Evolutionary conservation across 2,113 vertebrate genomes (phyloP), one percentile per base, ranked within the genome.

Genomic region (Atrichornis clamosus): DNA sequence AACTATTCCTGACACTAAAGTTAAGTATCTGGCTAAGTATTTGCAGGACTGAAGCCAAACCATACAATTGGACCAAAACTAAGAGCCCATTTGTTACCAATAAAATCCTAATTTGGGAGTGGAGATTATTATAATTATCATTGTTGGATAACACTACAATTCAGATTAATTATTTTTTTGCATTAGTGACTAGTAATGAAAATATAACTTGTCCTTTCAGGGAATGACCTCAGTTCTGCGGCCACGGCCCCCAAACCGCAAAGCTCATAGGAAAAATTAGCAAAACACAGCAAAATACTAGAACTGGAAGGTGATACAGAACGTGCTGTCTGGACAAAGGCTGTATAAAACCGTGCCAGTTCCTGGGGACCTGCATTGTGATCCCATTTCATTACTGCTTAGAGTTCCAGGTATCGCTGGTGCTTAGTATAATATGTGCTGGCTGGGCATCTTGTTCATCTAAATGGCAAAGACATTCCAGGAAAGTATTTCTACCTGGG

Each of bases 1-100:
- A 93, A 94, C 73, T 33, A 89, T 41, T 94, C 70, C 89, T 94
- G 87, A 93, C 84, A 91, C 65, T 94, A 11, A 75, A 93, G 67
- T 88, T 93, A 67, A 92, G 70, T 89, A 94, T 93, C 52, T 85
- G 84, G 37, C 18, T 50, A 95, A 85, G 84, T 94, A 69, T 95
- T 95, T 96, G 91, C 89, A 95, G 91, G 87, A 95, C 55, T 58
- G 67, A 33, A 89, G 94, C 91, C 94, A 96, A 97, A 87, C 91
- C 68, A 96, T 58, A 91, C 94, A 97, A 90, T 1, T 55, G 37
- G 56, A 85, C 27, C 39, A 39, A 67, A 92, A 84, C 59, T 89
- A 94, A 86, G 35, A 70, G 24, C 8, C 76, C 55, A 93, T 93
- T 96, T 96, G 75, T 93, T 90, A 93, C 46, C 72, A 96, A 92